Evolutionary conservation across 2,113 vertebrate species (phyloP), one percentile per base, ranked within the genome.

Genomic region (Corythoichthys intestinalis): DNA sequence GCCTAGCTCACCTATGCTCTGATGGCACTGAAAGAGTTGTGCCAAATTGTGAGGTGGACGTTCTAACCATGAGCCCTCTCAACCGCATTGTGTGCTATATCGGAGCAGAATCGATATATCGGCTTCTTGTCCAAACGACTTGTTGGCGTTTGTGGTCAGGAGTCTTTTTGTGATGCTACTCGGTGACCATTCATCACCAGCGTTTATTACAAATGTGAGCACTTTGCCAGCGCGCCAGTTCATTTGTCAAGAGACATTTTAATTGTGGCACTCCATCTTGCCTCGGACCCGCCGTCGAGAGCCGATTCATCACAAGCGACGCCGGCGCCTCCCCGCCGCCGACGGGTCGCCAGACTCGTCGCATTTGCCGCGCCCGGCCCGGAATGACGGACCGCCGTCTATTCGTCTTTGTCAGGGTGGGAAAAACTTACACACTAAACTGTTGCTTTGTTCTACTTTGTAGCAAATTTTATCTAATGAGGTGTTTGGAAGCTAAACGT

Each of bases 181-280:
- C 34, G 56, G 34, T 34, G 4, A 37, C 56, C 34, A 58, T 58
- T 58, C 56, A 58, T 58, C 56, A 58, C 0, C 34, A 6, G 12
- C 56, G 34, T 58, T 58, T 58, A 58, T 58, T 58, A 58, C 56
- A 58, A 58, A 58, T 58, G 56, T 58, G 56, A 37, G 56, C 34
- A 38, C 56, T 37, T 58, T 37, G 56, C 56, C 10, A 12, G 4
- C 11, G 34, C 56, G 34, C 12, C 4, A 58, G 34, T 58, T 58
- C 56, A 58, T 58, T 58, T 37, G 34, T 58, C 56, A 37, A 37
- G 28, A 58, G 56, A 58, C 56, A 37, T 58, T 58, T 58, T 58
- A 58, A 58, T 58, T 58, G 56, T 2, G 56, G 4, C 56, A 57
- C 56, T 57, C 56, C 34, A 37, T 57, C 56, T 57, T 37, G 56